These are phyloP conservation scores for Prolemur simus DNA, from an alignment of 2,113 vertebrate genomes.

Conservation along the genomic window DNA sequence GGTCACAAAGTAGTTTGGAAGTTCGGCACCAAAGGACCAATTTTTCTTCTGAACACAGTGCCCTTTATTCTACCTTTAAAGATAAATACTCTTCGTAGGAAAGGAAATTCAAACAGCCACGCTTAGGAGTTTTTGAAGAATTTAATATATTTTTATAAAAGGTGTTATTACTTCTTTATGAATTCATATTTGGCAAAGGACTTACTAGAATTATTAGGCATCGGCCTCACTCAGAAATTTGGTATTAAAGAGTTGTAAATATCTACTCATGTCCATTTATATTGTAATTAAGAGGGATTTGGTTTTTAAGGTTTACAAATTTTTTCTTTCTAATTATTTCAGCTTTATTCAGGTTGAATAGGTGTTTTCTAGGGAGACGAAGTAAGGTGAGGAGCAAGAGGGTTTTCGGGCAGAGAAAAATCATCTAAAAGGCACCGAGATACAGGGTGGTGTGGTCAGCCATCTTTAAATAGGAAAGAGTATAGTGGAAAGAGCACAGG, in stretches of 20 bases:
- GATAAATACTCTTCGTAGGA: constrained; percentile 45
- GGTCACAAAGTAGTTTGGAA: constrained; percentile 63
- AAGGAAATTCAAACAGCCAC: constrained; percentile 6
- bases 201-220: not conserved
- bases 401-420: not conserved
- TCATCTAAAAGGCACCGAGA: not conserved
- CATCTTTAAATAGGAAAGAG: not conserved
- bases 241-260: not conserved
- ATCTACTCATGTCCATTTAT: not conserved
- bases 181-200: constrained; percentile 48
- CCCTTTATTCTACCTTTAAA: constrained; percentile 70
- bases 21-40: constrained; percentile 65
- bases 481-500: not conserved
- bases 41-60: constrained; percentile 59
- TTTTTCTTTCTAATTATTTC: not conserved
- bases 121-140: not conserved
- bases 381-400: not conserved
- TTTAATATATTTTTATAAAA: constrained; percentile 15
- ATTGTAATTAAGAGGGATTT: not conserved
- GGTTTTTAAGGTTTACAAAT: not conserved
- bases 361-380: not conserved
- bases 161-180: constrained; percentile 8
- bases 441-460: not conserved
- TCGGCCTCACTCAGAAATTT: not conserved
- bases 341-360: not conserved